phyloP scores from a whole-genome alignment of 2,888 invertebrate genomes.

The Hirtodrosophila confusa region DNA sequence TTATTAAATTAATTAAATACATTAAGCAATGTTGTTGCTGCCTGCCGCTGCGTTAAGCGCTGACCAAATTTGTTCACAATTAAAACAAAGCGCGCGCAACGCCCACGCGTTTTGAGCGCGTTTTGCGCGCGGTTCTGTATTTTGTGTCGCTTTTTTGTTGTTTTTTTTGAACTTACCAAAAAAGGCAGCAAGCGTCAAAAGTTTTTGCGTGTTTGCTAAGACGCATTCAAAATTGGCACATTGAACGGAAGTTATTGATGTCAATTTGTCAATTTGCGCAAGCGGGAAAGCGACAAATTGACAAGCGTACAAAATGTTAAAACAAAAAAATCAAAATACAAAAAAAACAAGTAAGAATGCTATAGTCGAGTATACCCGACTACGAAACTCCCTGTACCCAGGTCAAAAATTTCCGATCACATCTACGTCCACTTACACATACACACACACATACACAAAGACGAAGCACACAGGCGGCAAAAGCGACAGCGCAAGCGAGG shows the following conservation, averaged over 20 bases:
- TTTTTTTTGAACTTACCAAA: constrained; percentile 64
- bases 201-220: constrained; percentile 52
- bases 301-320: constrained; percentile 39
- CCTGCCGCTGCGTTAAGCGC: constrained; percentile 28
- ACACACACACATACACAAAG: too few species aligned
- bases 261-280: constrained; percentile 53
- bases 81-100: constrained; percentile 67
- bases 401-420: too few species aligned
- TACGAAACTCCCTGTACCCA: too few species aligned
- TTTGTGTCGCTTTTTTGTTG: constrained; percentile 21
- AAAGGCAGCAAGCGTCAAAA: constrained; percentile 55
- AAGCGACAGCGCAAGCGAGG: too few species aligned
- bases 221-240: constrained; percentile 72
- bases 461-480: too few species aligned
- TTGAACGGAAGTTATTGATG: constrained; percentile 76
- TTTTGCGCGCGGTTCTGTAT: constrained; percentile 32
- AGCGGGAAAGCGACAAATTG: constrained; percentile 50
- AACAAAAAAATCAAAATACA: constrained; percentile 3
- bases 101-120: constrained; percentile 53
- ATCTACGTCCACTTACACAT: too few species aligned
- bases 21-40: constrained; percentile 35
- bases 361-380: too few species aligned
- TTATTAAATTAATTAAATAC: constrained; percentile 61
- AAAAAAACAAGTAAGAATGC: too few species aligned
- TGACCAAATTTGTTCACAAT: constrained; percentile 76